These are phyloP conservation scores for Lasiurus cinereus DNA, from an alignment of 2,113 vertebrate genomes.

Conservation along the genomic window DNA sequence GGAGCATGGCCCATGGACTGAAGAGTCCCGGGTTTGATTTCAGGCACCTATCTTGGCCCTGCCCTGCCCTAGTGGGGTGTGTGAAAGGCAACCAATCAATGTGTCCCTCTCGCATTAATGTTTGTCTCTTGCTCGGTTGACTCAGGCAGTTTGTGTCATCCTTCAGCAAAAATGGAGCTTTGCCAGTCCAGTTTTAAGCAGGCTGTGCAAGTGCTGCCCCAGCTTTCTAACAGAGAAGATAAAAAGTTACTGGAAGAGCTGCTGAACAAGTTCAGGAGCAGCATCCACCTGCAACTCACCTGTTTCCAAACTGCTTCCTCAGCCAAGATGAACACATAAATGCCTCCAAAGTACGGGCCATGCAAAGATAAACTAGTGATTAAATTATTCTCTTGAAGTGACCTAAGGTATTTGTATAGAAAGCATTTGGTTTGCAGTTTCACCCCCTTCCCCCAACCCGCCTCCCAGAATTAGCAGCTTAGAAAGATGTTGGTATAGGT, in stretches of 20 bases:
- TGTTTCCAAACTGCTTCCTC: constrained; percentile 93
- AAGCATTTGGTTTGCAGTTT: background rate
- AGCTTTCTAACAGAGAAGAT: too few species aligned
- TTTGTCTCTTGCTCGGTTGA: too few species aligned
- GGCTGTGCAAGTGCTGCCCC: too few species aligned
- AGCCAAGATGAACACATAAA: constrained; percentile 91
- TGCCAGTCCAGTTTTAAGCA: too few species aligned
- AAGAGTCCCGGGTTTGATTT: too few species aligned
- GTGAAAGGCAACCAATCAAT: too few species aligned
- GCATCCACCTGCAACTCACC: constrained; percentile 97
- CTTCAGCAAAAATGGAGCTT: too few species aligned
- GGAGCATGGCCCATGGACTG: too few species aligned
- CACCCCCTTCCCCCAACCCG: background rate
- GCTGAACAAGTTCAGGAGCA: constrained; percentile 96
- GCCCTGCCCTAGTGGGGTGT: too few species aligned
- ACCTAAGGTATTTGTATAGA: background rate
- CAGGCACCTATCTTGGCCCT: too few species aligned
- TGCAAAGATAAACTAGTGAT: background rate
- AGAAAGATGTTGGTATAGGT: background rate
- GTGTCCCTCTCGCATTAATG: too few species aligned
- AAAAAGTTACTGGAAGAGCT: constrained; percentile 92
- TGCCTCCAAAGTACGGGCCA: background rate
- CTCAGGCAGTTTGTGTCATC: too few species aligned
- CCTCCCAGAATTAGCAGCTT: background rate
- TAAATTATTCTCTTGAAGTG: background rate